These are phyloP conservation scores for Pangasianodon hypophthalmus DNA, from an alignment of 2,113 vertebrate genomes.

Conservation along the genomic window DNA sequence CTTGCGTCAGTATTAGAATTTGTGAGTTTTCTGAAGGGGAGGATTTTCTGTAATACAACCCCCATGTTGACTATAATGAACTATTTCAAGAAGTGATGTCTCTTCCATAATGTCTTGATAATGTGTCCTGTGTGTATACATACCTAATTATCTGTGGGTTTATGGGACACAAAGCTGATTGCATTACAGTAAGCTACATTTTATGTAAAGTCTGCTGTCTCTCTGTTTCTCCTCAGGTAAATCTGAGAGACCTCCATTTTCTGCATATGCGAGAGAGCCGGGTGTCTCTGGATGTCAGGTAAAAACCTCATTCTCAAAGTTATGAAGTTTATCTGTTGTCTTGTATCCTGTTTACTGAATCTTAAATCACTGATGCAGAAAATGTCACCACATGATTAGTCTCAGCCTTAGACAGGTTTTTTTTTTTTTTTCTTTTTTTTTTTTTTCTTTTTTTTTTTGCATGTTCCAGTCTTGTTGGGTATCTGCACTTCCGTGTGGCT, in stretches of 20 bases:
- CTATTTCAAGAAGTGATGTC: neutral
- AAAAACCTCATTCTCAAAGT: constrained; percentile 59
- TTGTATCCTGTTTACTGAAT: neutral
- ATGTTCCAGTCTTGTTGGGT: neutral
- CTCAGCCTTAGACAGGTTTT: neutral
- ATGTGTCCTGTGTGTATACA: neutral
- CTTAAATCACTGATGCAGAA: neutral
- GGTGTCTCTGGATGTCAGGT: constrained; percentile 89
- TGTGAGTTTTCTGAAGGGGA: neutral
- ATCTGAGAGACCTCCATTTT: constrained; percentile 86
- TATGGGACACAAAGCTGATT: neutral
- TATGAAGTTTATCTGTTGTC: constrained; percentile 3
- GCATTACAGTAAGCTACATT: neutral
- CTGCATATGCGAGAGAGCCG: constrained; percentile 84
- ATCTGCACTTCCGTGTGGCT: neutral
- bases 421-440: too few species aligned
- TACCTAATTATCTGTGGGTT: neutral
- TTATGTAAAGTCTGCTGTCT: constrained; percentile 33
- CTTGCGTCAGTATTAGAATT: neutral
- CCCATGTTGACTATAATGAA: neutral
- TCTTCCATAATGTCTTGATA: neutral
- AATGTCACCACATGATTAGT: neutral
- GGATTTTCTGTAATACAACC: neutral
- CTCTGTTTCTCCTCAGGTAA: constrained; percentile 78
- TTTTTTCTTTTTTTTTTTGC: neutral